Base-by-base conservation (phyloP, 2,797 vertebrate species). In the Halcyon chelicuti region DNA sequence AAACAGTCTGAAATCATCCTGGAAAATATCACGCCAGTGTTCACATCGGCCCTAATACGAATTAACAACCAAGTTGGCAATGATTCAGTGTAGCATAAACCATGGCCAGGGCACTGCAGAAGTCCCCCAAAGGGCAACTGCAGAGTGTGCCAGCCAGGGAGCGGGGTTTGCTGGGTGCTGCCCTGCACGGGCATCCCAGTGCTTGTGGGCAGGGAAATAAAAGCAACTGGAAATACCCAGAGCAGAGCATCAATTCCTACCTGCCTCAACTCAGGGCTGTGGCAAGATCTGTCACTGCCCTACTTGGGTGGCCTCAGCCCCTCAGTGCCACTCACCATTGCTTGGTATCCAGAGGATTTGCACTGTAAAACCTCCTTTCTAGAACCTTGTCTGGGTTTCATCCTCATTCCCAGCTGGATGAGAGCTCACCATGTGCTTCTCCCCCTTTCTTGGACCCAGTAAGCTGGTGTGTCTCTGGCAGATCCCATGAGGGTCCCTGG, bases 1-100 rank as follows among this genome's bases (percentile, higher is more conserved):
- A 96, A 96, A 95, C 72, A 91, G 70, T 20, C 89, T 92, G 94
- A 97, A 95, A 81, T 86, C 91, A 96, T 37, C 78, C 91, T 1
- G 10, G 86, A 83, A 95, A 96, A 89, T 52, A 95, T 71, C 75
- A 72, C 19, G 28, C 14, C 85, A 42, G 51, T 10, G 31, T 31
- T 96, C 93, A 40, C 92, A 39, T 61, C 1, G 21, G 63, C 60
- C 82, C 90, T 75, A 63, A 57, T 44, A 18, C 1, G 54, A 83
- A 73, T 84, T 58, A 93, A 51, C 90, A 62, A 40, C 75, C 42
- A 37, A 44, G 54, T 51, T 94, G 93, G 87, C 95, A 90, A 39
- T 86, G 90, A 94, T 49, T 96, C 95, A 94, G 58, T 39, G 63
- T 66, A 79, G 86, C 93, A 84, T 39, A 57, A 93, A 86, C 46